A percentile compares a stretch with the other conserved stretches of the same genome.
These are phyloP conservation scores for Trichonephila clavipes DNA, from an alignment of 1,140 invertebrate genomes.

Conservation along the genomic window DNA sequence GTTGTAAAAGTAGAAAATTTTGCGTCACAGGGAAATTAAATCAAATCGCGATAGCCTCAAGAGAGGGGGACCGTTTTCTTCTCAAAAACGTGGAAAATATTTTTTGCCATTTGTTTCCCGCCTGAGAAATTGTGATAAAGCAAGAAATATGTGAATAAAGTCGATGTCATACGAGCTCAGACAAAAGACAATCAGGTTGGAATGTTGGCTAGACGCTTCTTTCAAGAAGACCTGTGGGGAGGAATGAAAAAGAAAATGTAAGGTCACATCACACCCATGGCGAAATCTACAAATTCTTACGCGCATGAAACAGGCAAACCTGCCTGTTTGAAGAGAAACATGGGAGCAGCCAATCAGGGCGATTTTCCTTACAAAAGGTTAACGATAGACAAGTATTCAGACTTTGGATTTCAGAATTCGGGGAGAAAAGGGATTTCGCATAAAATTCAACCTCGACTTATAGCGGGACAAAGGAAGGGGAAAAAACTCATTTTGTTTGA, in stretches of 20 bases:
- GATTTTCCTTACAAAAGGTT: neutral
- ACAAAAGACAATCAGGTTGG: neutral
- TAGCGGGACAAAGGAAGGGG: neutral
- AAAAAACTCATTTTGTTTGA: neutral
- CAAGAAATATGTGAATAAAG: no score
- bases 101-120: no score
- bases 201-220: neutral
- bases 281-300: neutral
- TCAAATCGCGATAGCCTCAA: no score
- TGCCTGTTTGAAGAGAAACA: neutral
- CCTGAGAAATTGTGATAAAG: no score
- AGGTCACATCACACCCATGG: neutral
- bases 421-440: neutral
- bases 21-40: no score
- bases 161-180: neutral
- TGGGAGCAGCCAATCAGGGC: neutral
- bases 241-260: neutral
- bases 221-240: neutral
- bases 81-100: no score
- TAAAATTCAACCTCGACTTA: neutral
- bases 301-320: neutral
- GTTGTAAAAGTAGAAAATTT: no score
- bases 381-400: neutral
- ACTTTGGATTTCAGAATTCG: neutral
- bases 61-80: no score